Base-by-base conservation (phyloP, 2,888 invertebrate species). In the Leptopilina drosophilae region DNA sequence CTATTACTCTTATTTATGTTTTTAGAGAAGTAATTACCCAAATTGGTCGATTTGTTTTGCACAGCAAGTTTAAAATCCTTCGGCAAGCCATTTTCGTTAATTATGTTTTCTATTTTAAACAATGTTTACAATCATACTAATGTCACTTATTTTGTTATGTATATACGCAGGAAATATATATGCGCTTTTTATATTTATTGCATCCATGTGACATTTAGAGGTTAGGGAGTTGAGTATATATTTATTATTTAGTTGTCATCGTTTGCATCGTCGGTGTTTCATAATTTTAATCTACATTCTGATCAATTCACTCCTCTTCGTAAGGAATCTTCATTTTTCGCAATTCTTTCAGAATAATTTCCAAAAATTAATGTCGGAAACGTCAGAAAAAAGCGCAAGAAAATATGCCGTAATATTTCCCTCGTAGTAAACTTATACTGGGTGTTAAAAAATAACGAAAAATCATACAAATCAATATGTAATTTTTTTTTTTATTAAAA, bases 11-110 rank as follows among this genome's bases (percentile, higher is more conserved):
- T 33, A 33, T 76, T 49, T 56, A 56, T 49, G 20, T 14, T 15
- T 40, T 20, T 20, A 76, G 73, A 40, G 46, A 8, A 26, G 64
- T 5, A 42, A 73, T 62, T 73, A 73, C 42, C 69, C 76, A 64
- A 49, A 80, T 14, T n/a, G 78, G 78, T 12, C 33, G 77, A 15
- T 78, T 77, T 80, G 53, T 81, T n/a, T 20, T 80, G 14, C 78
- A 76, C 11, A 82, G 59, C 20, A 75, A 76, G 73, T 82, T 78
- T 9, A 81, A 26, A 12, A 67, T n/a, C 59, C 65, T 67, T 78
- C 64, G 49, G 75, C 67, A 82, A 42, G 78, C 59, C 80, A 79
- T n/a, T 73, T 5, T 67, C 49, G 11, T 15, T 3, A 14, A 69
- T 69, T 20, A 9, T 49, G 6, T 20, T 56, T n/a, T 33, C 14